Evolutionary conservation across 2,888 invertebrate genomes (phyloP).

Genomic region (Acrobasis repandana): DNA sequence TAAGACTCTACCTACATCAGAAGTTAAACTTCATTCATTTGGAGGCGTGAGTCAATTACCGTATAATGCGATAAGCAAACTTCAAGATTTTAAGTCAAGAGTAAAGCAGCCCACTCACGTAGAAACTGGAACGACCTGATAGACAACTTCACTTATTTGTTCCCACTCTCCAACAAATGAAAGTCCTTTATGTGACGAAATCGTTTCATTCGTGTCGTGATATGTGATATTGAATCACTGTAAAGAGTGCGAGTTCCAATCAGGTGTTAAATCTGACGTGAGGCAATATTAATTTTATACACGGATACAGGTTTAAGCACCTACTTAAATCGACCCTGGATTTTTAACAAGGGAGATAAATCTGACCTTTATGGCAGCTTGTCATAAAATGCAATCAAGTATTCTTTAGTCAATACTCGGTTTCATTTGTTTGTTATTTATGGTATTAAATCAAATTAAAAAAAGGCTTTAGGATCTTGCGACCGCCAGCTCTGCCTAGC

Average conservation of each 20-base stretch:
- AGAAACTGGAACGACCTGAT: conserved; percentile 45
- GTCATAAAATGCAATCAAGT: not conserved
- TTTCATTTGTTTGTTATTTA: too few species aligned
- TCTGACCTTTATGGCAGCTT: not conserved
- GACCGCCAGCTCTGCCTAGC: too few species aligned
- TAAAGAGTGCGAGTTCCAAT: not conserved
- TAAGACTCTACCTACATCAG: not conserved
- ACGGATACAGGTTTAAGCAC: not conserved
- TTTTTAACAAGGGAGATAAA: not conserved
- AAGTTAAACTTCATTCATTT: not conserved
- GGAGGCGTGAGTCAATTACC: conserved; percentile 10
- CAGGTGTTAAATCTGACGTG: conserved; percentile 1
- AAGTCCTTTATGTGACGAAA: conserved; percentile 30
- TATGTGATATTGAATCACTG: conserved; percentile 22
- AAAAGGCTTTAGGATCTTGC: too few species aligned
- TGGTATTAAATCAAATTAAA: too few species aligned
- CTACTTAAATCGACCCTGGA: not conserved
- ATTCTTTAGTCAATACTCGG: too few species aligned
- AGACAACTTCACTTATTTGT: conserved; percentile 44
- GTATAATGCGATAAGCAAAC: conserved; percentile 17
- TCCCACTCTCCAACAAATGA: conserved; percentile 36
- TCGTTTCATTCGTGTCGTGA: conserved; percentile 14
- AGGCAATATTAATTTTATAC: conserved; percentile 3
- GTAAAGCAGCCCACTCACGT: conserved; percentile 41
- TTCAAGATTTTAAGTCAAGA: conserved; percentile 10